A percentile compares a stretch with the other conserved stretches of the same genome.
phyloP scores from a whole-genome alignment of 2,113 vertebrate species.

The Fregata magnificens region DNA sequence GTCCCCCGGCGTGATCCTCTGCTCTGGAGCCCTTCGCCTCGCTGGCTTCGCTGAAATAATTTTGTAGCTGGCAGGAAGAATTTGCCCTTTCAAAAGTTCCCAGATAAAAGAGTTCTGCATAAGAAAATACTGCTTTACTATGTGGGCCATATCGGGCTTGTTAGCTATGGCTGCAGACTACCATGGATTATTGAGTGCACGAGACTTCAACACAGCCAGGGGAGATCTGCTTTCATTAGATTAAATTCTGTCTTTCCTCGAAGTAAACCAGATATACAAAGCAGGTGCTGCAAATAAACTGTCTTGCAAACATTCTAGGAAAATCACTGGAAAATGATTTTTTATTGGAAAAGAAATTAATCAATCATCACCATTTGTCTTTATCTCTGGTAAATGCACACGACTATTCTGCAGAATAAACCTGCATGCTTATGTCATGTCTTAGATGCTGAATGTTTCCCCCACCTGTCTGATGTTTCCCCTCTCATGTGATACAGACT shows the following conservation, averaged over 20 bases:
- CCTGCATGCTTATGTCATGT: background rate
- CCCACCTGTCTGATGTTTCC: background rate
- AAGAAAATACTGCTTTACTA: background rate
- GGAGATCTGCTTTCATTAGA: background rate
- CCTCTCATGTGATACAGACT: background rate
- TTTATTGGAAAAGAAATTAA: background rate
- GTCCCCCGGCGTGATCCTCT: no score
- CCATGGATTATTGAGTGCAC: background rate
- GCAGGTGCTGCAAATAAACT: background rate
- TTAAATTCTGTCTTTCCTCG: background rate
- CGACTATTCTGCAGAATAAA: background rate
- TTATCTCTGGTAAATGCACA: accelerated
- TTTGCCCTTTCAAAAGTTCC: background rate
- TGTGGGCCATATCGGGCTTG: accelerated
- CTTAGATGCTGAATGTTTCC: background rate
- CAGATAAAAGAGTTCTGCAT: background rate
- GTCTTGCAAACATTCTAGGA: background rate
- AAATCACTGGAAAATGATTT: background rate
- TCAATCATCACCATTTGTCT: background rate
- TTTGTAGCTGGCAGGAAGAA: background rate
- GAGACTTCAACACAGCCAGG: background rate
- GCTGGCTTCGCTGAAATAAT: no score
- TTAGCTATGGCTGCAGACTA: background rate
- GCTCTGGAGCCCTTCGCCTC: no score
- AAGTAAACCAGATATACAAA: background rate